Evolutionary conservation across 2,888 invertebrate species (phyloP).

Genomic region (Dicranocentrus wangi): DNA sequence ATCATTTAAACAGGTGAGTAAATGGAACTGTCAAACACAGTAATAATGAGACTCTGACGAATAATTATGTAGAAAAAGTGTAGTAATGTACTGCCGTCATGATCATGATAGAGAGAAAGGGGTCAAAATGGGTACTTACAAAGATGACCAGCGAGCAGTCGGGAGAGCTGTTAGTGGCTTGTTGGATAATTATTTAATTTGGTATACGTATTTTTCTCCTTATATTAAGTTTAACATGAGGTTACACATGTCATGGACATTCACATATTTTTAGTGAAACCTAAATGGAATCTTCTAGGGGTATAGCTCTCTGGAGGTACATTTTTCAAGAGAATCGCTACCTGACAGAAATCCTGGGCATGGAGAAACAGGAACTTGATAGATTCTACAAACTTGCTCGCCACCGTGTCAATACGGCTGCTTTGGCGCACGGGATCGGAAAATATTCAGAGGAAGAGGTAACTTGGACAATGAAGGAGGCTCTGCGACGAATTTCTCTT

Average conservation of each 20-base stretch:
- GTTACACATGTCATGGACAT: too few species aligned
- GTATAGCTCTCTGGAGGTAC: constrained; percentile 62
- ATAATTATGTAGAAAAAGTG: too few species aligned
- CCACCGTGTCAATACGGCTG: too few species aligned
- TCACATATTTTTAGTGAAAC: too few species aligned
- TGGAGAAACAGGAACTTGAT: too few species aligned
- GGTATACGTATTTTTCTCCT: constrained; percentile 72
- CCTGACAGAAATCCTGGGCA: constrained; percentile 29
- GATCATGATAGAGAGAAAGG: constrained; percentile 32
- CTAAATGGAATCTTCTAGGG: too few species aligned
- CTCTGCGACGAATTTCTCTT: constrained; percentile 61
- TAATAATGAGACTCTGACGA: too few species aligned
- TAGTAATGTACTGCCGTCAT: not conserved
- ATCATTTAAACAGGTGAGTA: too few species aligned
- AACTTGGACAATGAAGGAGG: constrained; percentile 59
- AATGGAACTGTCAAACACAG: too few species aligned
- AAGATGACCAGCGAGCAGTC: constrained; percentile 40
- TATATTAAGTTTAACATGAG: not conserved
- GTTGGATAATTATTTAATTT: constrained; percentile 75
- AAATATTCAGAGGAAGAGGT: constrained; percentile 66
- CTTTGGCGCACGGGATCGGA: constrained; percentile 68
- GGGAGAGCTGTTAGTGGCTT: constrained; percentile 50
- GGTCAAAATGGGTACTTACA: constrained; percentile 38
- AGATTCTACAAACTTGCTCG: too few species aligned
- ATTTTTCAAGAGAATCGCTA: constrained; percentile 50